Conservation (phyloP, 1,140 invertebrate genomes). For the Contarinia nasturtii region DNA sequence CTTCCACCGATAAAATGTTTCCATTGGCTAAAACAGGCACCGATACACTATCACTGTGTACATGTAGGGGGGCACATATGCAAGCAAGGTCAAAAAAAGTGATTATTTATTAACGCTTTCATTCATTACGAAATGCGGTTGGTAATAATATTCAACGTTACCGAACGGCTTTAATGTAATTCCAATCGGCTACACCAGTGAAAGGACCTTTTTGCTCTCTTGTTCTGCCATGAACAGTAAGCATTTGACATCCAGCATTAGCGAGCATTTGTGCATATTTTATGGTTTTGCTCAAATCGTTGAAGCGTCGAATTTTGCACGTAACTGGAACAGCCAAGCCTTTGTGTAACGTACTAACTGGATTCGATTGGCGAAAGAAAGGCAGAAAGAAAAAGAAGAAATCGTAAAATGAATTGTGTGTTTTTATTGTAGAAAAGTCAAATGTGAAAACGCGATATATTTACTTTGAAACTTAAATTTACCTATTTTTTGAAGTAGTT, state of each 20-base stretch:
- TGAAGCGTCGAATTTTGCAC: conserved; percentile 88
- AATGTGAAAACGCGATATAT: background rate
- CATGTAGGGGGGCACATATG: conserved; percentile 3
- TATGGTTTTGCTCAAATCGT: conserved; percentile 71
- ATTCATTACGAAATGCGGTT: conserved; percentile 1
- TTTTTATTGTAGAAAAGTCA: background rate
- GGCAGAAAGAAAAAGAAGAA: background rate
- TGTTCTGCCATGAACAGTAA: conserved; percentile 92
- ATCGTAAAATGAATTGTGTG: conserved; percentile 1
- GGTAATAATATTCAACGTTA: conserved; percentile 23
- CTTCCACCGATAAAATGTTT: conserved; percentile 83
- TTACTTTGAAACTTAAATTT: conserved; percentile 8
- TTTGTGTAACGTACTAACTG: conserved; percentile 45
- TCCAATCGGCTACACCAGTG: conserved; percentile 90
- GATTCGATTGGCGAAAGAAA: conserved; percentile 24
- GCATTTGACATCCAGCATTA: conserved; percentile 72
- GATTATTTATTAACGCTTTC: background rate
- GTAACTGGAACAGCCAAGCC: conserved; percentile 72
- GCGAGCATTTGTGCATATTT: conserved; percentile 89
- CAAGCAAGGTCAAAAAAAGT: background rate
- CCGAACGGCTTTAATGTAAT: conserved; percentile 80
- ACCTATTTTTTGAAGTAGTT: conserved; percentile 67
- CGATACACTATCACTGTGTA: conserved; percentile 54
- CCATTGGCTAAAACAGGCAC: conserved; percentile 96
- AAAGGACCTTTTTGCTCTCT: conserved; percentile 87